A percentile compares a stretch with the other conserved stretches of the same genome.
These are phyloP conservation scores for Stichopus chloronotus DNA, from an alignment of 35 echinoderm and acorn worm genomes.

Conservation along the genomic window DNA sequence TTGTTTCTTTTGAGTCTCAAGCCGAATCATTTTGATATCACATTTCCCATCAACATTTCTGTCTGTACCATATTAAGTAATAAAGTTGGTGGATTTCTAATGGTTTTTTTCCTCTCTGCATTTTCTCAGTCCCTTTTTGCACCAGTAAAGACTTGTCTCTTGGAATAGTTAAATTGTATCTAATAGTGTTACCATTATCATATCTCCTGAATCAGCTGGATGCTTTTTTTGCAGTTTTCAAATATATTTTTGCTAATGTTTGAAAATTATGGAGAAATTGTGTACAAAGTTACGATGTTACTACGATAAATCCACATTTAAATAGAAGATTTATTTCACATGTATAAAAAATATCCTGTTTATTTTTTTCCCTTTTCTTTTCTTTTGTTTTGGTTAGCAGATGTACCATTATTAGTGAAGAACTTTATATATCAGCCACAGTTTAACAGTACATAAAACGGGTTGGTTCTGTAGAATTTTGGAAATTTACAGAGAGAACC, in stretches of 20 bases:
- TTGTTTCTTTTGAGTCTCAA: too few relatives aligned
- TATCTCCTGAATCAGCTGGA: not conserved
- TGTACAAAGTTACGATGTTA: conserved; percentile 48
- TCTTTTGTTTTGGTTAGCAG: not conserved
- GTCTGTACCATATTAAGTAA: too few relatives aligned
- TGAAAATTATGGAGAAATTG: conserved; percentile 22
- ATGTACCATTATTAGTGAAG: conserved; percentile 11
- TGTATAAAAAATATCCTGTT: conserved; percentile 1
- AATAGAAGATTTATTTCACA: conserved; percentile 39
- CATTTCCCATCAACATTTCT: too few relatives aligned
- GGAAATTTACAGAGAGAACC: conserved; percentile 14
- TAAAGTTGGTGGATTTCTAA: too few relatives aligned
- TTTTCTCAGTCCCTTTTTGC: not conserved
- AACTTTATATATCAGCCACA: conserved; percentile 33
- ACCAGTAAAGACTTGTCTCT: not conserved
- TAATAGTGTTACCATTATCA: not conserved
- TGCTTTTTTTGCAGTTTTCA: conserved; percentile 9
- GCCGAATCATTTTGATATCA: too few relatives aligned
- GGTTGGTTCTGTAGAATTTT: conserved; percentile 29
- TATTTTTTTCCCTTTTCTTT: not conserved
- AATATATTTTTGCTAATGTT: conserved; percentile 53
- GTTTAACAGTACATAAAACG: conserved; percentile 35
- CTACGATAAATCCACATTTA: not conserved
- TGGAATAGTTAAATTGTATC: not conserved
- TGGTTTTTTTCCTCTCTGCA: too few relatives aligned